phyloP scores from a whole-genome alignment of 1,140 invertebrate species.

The Dreissena polymorpha region DNA sequence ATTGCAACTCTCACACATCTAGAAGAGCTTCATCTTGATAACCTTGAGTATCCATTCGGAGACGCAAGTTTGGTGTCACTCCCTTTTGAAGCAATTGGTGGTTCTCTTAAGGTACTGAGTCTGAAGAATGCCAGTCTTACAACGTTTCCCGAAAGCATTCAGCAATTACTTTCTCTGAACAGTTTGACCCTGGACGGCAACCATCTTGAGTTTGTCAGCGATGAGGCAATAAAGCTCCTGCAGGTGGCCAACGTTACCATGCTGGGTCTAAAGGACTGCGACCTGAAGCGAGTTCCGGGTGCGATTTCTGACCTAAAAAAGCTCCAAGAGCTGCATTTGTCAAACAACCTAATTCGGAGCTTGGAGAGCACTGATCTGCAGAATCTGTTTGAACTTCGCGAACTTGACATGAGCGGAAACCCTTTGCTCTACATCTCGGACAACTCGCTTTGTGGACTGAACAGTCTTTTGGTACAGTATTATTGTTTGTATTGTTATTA shows the following conservation, averaged over 20 bases:
- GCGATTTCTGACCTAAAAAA: conserved; percentile 33
- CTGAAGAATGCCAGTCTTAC: conserved; percentile 42
- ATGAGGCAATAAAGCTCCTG: conserved; percentile 43
- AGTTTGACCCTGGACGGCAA: conserved; percentile 36
- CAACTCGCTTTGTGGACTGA: conserved; percentile 29
- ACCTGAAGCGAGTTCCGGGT: conserved; percentile 41
- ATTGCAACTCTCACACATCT: conserved; percentile 17
- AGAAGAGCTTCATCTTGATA: conserved; percentile 34
- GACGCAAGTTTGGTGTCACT: conserved; percentile 30
- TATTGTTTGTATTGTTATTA: background rate
- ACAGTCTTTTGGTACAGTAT: conserved; percentile 32
- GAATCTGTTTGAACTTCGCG: conserved; percentile 10
- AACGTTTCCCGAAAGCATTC: conserved; percentile 42
- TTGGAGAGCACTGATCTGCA: conserved; percentile 49
- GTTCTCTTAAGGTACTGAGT: conserved; percentile 25
- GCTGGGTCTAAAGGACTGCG: conserved; percentile 37
- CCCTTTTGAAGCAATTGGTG: conserved; percentile 13
- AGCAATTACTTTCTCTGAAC: conserved; percentile 17
- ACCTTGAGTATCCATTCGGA: background rate
- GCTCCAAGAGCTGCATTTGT: conserved; percentile 36
- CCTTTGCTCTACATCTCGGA: conserved; percentile 47
- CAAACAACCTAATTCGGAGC: conserved; percentile 41
- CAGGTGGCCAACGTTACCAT: conserved; percentile 26
- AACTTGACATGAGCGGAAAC: conserved; percentile 5
- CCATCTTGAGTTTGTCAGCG: conserved; percentile 48